These are phyloP conservation scores for Sisyra terminalis DNA, from an alignment of 2,888 invertebrate species.

Conservation along the genomic window DNA sequence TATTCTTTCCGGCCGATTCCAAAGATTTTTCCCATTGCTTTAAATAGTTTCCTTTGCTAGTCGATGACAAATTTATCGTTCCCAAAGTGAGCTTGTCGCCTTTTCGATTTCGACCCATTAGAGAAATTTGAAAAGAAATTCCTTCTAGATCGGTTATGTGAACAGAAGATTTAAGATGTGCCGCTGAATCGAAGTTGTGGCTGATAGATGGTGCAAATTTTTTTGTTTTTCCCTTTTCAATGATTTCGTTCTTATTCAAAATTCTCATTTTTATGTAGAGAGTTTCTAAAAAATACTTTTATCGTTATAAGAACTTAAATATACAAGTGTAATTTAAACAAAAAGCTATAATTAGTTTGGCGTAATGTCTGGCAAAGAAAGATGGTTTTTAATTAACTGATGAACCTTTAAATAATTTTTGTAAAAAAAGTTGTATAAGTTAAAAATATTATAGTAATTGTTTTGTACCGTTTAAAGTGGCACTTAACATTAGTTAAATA, in stretches of 20 bases:
- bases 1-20: conserved; percentile 1
- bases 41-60: conserved; percentile 26
- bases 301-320: no score
- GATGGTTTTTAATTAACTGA: no score
- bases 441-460: no score
- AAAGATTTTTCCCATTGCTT: conserved; percentile 7
- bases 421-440: no score
- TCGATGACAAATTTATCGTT: conserved; percentile 44
- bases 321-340: no score
- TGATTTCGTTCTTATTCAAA: conserved; percentile 39
- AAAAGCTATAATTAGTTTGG: no score
- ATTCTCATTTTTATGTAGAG: conserved; percentile 64
- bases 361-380: no score
- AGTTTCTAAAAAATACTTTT: conserved; percentile 38
- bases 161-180: conserved; percentile 42
- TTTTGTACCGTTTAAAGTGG: no score
- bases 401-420: no score
- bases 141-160: conserved; percentile 43
- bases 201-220: conserved; percentile 58
- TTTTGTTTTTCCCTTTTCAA: conserved; percentile 50
- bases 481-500: no score
- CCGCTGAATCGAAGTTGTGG: conserved; percentile 53
- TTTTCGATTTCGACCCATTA: conserved; percentile 47
- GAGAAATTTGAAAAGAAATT: conserved; percentile 45
- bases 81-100: conserved; percentile 52